Evolutionary conservation across 2,888 invertebrate genomes (phyloP).

Genomic region (Malachius bipustulatus): DNA sequence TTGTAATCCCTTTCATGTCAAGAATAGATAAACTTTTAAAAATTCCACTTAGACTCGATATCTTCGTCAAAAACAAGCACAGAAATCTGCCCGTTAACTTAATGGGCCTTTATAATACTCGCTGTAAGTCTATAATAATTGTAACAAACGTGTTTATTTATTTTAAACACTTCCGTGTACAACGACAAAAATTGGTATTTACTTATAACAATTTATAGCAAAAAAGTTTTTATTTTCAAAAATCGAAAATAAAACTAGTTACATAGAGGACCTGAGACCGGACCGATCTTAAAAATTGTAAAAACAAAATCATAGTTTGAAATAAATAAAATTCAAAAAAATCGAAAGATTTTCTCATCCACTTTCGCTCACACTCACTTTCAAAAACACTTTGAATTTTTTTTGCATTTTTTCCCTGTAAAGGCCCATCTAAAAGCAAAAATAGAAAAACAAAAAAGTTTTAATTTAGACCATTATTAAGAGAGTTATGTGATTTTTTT

Average conservation of each 20-base stretch:
- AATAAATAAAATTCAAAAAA: conserved; percentile 1
- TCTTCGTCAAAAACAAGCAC: too few relatives aligned
- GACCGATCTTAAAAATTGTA: conserved; percentile 1
- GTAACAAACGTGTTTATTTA: too few relatives aligned
- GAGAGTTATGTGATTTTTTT: not conserved
- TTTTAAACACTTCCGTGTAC: too few relatives aligned
- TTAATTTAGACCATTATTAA: conserved; percentile 2
- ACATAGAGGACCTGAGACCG: conserved; percentile 2
- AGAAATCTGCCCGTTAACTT: too few relatives aligned
- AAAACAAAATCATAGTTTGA: not conserved
- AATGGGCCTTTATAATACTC: too few relatives aligned
- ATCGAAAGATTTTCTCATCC: too few relatives aligned
- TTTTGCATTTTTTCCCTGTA: conserved; percentile 1
- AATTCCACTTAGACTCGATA: too few relatives aligned
- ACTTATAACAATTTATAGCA: conserved; percentile 1
- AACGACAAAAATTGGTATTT: conserved; percentile 3
- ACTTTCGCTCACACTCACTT: too few relatives aligned
- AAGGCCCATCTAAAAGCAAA: not conserved
- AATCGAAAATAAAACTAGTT: not conserved
- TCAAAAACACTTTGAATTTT: conserved; percentile 4
- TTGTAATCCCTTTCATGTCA: too few relatives aligned
- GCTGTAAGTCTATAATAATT: too few relatives aligned
- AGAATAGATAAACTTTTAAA: too few relatives aligned
- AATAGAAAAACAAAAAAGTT: not conserved
- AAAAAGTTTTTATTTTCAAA: not conserved